Evolutionary conservation across 2,888 invertebrate species (phyloP).

Genomic region (Parapristionchus giblindavisi): DNA sequence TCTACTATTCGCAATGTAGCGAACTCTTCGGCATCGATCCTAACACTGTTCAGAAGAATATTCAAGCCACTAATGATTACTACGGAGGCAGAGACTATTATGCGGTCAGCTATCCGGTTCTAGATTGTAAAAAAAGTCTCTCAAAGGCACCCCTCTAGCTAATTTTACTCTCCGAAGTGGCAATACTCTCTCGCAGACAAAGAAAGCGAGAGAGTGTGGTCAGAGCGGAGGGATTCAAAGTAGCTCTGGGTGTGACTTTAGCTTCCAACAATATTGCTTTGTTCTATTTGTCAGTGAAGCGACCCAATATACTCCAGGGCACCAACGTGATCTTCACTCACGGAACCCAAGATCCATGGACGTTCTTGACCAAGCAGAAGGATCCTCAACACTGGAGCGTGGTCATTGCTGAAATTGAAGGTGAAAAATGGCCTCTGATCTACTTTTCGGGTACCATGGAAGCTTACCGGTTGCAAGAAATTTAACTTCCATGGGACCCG

Average conservation of each 20-base stretch:
- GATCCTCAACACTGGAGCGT: constrained; percentile 28
- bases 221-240: too few species aligned
- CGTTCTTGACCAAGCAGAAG: constrained; percentile 21
- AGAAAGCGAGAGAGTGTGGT: too few species aligned
- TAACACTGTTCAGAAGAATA: constrained; percentile 28
- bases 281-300: too few species aligned
- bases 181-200: too few species aligned
- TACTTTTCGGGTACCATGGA: too few species aligned
- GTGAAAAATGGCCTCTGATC: not conserved
- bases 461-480: too few species aligned
- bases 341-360: constrained; percentile 36
- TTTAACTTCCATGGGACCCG: too few species aligned
- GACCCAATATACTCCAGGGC: constrained; percentile 45
- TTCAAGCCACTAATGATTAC: not conserved
- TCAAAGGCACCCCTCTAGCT: too few species aligned
- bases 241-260: too few species aligned
- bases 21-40: constrained; percentile 20
- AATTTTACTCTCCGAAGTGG: too few species aligned
- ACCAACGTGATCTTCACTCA: constrained; percentile 37
- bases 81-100: constrained; percentile 30
- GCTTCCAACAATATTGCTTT: too few species aligned
- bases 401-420: constrained; percentile 3
- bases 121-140: too few species aligned
- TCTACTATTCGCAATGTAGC: constrained; percentile 4
- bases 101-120: not conserved